Evolutionary conservation across 2,113 vertebrate genomes (phyloP).

Genomic region (Rallus limicola): DNA sequence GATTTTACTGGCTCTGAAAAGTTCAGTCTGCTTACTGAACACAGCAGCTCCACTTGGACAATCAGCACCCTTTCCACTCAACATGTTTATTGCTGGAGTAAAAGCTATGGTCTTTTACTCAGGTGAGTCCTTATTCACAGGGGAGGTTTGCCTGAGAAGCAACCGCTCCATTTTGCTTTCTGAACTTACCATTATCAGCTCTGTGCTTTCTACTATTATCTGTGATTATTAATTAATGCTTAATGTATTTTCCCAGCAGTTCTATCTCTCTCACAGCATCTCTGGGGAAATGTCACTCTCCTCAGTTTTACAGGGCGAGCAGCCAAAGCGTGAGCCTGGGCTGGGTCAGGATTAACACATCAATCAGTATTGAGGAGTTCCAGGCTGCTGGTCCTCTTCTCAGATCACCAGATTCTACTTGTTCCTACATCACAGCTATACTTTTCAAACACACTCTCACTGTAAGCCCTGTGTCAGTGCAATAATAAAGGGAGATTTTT

Average conservation of each 20-base stretch:
- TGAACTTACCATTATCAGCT: neutral
- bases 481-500: neutral
- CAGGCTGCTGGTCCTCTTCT: neutral
- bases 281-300: neutral
- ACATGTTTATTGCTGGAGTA: neutral
- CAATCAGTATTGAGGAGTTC: neutral
- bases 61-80: neutral
- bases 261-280: neutral
- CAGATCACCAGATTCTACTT: neutral
- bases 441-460: neutral
- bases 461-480: neutral
- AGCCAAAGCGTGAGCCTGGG: neutral
- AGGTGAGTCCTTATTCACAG: neutral
- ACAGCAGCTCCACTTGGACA: neutral
- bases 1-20: neutral
- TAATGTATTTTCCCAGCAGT: neutral
- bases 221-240: conserved; percentile 24
- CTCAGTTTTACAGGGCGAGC: neutral
- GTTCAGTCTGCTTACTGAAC: neutral
- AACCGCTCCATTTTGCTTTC: neutral
- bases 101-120: neutral
- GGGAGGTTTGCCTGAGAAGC: neutral
- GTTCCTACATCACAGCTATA: neutral
- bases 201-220: neutral
- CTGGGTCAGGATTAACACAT: neutral